Base-by-base conservation (phyloP, 2,888 invertebrate genomes). In the Cosmia pyralina region DNA sequence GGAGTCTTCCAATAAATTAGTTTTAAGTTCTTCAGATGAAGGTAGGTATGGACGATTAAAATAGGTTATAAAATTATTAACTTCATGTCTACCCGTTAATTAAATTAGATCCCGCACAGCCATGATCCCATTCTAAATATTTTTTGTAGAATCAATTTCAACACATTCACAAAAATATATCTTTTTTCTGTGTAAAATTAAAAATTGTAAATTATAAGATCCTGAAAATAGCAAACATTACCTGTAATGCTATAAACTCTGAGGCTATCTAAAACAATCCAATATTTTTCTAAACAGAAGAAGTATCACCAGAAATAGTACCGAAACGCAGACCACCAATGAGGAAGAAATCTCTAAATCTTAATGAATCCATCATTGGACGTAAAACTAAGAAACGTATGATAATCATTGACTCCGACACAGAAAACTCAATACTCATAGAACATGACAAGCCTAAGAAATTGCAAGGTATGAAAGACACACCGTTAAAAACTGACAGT, bases 391-490 rank as follows among this genome's bases (percentile, higher is more conserved):
- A 92, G 65, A 95, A 94, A 84, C 91, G 95, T 10, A 92, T 95
- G 85, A 88, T 94, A 5, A 83, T 92, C 4, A 34, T 93, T 4
- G 96, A 95, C 55, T 96, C 96, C 0, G 96, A 96, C 79, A 93
- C 94, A 0, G 96, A 96, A 69, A 94, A 95, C 77, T 96, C 96
- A 11, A 93, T 96, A 44, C 81, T 95, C 1, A 88, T 93, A 62
- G 95, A 95, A 85, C 93, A 93, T 44, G 85, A 92, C 19, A 92
- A 89, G 46, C 90, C 93, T 64, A 92, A 86, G 4, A 96, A 95
- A 86, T 57, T 90, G 8, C 83, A 85, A 46, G 96, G 96, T 72
- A 72, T 93, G 13, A 94, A 96, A 82, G 92, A 93, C 22, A 96
- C 96, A 8, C 96, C 96, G 0, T 79, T 92, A 4, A 95, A 94